Percentiles rank a stretch among this genome's conserved stretches.
Evolutionary conservation across 2,113 vertebrate genomes (phyloP).

Genomic region (Pelecanoides urinatrix): DNA sequence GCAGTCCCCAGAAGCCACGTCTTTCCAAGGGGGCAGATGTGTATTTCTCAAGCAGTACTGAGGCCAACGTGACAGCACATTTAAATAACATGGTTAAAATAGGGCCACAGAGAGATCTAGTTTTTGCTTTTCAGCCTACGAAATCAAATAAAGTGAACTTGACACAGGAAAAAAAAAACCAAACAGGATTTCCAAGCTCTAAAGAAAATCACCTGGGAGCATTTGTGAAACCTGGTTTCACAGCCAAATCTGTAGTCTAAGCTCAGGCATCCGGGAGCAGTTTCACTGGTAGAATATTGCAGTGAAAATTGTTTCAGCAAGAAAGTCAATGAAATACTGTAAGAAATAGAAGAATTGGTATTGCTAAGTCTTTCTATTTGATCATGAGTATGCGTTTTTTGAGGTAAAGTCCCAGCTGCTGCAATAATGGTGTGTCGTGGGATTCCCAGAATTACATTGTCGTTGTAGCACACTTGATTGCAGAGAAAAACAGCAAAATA

Average conservation of each 20-base stretch:
- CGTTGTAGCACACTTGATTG: background rate
- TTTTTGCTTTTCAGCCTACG: background rate
- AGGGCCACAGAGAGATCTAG: background rate
- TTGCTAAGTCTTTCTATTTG: background rate
- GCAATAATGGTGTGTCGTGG: background rate
- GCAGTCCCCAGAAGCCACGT: background rate
- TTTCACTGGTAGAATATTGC: background rate
- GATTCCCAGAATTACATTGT: background rate
- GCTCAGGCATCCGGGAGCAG: background rate
- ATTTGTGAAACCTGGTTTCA: background rate
- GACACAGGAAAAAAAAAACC: background rate
- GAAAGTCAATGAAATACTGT: background rate
- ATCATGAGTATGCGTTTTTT: background rate
- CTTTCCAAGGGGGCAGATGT: background rate
- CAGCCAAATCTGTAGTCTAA: background rate
- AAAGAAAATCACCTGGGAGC: background rate
- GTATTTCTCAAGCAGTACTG: background rate
- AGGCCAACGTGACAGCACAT: background rate
- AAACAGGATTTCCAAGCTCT: background rate
- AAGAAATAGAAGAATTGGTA: background rate
- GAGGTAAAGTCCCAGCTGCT: background rate
- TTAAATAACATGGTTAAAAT: background rate
- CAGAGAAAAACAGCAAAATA: background rate
- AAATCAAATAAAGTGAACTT: background rate
- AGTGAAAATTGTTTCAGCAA: background rate